phyloP scores from a whole-genome alignment of 1,140 invertebrate species.

The Drosophila punjabiensis region DNA sequence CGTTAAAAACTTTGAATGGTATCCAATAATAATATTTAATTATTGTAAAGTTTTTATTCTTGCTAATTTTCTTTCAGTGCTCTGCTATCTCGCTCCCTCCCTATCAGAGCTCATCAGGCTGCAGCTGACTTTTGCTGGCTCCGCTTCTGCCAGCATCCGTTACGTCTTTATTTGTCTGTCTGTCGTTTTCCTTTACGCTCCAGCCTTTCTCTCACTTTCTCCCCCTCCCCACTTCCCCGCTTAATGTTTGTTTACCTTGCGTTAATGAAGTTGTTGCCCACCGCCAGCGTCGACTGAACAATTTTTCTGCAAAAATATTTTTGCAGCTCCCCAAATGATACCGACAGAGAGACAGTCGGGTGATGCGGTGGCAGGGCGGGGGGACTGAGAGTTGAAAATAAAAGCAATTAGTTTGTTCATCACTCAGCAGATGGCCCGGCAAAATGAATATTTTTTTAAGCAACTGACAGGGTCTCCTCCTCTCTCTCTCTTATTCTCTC shows the following conservation, averaged over 20 bases:
- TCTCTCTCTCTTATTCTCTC: background rate
- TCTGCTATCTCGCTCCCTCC: constrained; percentile 13
- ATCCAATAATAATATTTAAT: too few relatives aligned
- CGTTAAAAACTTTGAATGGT: background rate
- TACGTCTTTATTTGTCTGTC: constrained; percentile 81
- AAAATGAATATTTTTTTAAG: constrained; percentile 74
- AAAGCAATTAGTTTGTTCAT: constrained; percentile 85
- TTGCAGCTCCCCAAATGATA: constrained; percentile 57
- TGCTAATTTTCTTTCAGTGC: constrained; percentile 11
- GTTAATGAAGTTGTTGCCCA: constrained; percentile 83
- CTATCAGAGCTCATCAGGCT: constrained; percentile 67
- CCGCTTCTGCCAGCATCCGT: constrained; percentile 65
- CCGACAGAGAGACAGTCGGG: constrained; percentile 18
- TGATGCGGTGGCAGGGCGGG: background rate
- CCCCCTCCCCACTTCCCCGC: constrained; percentile 27
- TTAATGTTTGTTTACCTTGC: constrained; percentile 84
- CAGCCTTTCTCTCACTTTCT: constrained; percentile 8
- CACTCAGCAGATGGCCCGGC: constrained; percentile 81
- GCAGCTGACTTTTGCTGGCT: constrained; percentile 65
- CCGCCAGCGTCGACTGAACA: constrained; percentile 45
- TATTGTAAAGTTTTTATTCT: too few relatives aligned
- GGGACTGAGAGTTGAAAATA: constrained; percentile 58
- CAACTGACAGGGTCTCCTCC: constrained; percentile 25
- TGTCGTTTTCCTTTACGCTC: constrained; percentile 43
- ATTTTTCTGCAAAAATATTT: constrained; percentile 75